phyloP scores from a whole-genome alignment of 2,888 invertebrate species.

The Rhingia campestris region DNA sequence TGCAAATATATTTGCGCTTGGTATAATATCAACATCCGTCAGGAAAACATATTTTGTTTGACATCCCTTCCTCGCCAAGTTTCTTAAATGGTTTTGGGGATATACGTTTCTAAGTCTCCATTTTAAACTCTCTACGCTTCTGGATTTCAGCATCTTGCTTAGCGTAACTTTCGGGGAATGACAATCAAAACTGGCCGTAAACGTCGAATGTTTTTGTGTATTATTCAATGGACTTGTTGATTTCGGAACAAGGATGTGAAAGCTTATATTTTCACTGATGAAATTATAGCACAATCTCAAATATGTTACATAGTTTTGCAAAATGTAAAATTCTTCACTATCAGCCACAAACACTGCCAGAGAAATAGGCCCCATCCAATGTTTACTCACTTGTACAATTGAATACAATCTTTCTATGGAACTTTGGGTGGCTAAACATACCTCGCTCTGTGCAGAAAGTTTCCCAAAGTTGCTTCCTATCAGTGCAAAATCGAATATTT shows the following conservation, averaged over 20 bases:
- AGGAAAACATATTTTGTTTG: slow-evolving; percentile 91
- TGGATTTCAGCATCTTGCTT: slow-evolving; percentile 85
- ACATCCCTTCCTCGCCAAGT: slow-evolving; percentile 93
- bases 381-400: slow-evolving; percentile 89
- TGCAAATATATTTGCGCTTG: slow-evolving; percentile 88
- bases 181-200: slow-evolving; percentile 84
- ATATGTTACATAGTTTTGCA: slow-evolving; percentile 90
- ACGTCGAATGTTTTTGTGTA: slow-evolving; percentile 69
- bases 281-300: slow-evolving; percentile 89
- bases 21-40: slow-evolving; percentile 94
- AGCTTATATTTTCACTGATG: slow-evolving; percentile 88
- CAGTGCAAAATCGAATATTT: slow-evolving; percentile 88
- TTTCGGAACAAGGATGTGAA: slow-evolving; percentile 89
- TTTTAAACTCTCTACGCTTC: slow-evolving; percentile 86
- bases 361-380: slow-evolving; percentile 94
- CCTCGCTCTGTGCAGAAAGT: slow-evolving; percentile 81
- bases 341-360: slow-evolving; percentile 91
- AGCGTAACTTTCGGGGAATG: slow-evolving; percentile 87
- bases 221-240: slow-evolving; percentile 82
- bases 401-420: slow-evolving; percentile 92
- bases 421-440: slow-evolving; percentile 92
- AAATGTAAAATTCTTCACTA: slow-evolving; percentile 88
- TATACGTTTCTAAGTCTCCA: slow-evolving; percentile 91
- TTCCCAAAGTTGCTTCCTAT: slow-evolving; percentile 86
- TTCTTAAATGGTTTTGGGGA: slow-evolving; percentile 94